Base-by-base conservation (phyloP, 2,797 vertebrate genomes). In the Pristis pectinata region DNA sequence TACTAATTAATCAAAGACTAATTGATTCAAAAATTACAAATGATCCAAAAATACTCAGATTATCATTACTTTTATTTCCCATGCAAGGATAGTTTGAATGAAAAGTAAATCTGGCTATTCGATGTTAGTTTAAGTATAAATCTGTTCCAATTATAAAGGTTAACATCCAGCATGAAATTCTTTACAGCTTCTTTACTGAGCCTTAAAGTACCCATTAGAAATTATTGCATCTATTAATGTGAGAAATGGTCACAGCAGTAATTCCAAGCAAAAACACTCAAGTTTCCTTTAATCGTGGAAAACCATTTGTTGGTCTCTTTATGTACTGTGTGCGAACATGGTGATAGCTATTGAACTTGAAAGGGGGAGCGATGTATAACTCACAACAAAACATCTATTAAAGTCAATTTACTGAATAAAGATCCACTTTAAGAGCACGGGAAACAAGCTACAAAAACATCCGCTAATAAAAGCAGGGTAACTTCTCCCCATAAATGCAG, bases 41-140 rank as follows among this genome's bases (percentile, higher is more conserved):
- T 9, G 79, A 80, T 44, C 80, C 79, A 44, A 80, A 80, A 44
- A 44, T 44, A 44, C 79, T 41, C n/a, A 80, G 19, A 44, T 80
- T 44, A 80, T 80, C 79, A 80, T 80, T 44, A 44, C n/a, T 80
- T 80, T 80, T 80, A 80, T 80, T 80, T 80, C 80, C 80, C 77
- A 44, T 24, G 79, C 79, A 24, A 80, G 17, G 4, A 24, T 80
- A 41, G 80, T 80, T 80, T 22, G 41, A 44, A 80, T 80, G 79
- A 80, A 80, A 80, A 80, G 80, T 24, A 80, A 79, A 80, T 59
- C 83, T 59, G 83, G 83, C 53, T 59, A n/a, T 87, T 87, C 53
- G 4, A 59, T 13, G 17, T 34, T 87, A 34, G 11, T 87, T 87
- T 59, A 59, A 59, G 15, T 56, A n/a, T 87, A 56, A 59, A 59